Percentiles rank a stretch among this genome's conserved stretches.
These are phyloP conservation scores for Piscicola geometra DNA, from an alignment of 2,888 invertebrate genomes.

Conservation along the genomic window DNA sequence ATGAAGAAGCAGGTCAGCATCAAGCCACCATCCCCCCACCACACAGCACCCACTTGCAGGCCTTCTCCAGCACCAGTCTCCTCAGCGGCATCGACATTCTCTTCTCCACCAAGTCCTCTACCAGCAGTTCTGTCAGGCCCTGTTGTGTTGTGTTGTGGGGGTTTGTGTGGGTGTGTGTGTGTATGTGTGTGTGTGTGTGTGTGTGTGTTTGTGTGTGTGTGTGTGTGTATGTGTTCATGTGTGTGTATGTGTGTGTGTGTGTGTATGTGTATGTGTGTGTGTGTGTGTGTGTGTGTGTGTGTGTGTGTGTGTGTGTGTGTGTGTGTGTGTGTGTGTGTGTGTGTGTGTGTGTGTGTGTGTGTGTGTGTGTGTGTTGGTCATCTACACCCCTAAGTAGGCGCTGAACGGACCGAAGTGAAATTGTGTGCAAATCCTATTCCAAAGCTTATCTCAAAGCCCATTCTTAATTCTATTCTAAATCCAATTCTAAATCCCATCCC, in stretches of 20 bases:
- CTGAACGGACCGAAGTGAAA: too few species aligned
- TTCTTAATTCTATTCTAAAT: too few species aligned
- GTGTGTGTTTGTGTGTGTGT: constrained; percentile 16
- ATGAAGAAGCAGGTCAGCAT: too few species aligned
- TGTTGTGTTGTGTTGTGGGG: neutral
- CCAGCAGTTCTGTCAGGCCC: neutral
- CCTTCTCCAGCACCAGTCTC: neutral
- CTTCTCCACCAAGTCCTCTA: neutral
- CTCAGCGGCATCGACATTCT: neutral
- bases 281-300: constrained; percentile 19
- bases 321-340: constrained; percentile 19
- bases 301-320: constrained; percentile 19
- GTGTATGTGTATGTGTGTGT: constrained; percentile 18
- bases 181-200: neutral
- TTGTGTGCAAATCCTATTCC: too few species aligned
- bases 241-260: constrained; percentile 18
- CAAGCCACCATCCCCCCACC: too few species aligned
- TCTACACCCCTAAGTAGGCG: too few species aligned
- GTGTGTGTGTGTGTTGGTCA: constrained; percentile 12
- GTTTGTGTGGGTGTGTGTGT: too few species aligned
- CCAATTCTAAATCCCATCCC: too few species aligned
- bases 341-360: constrained; percentile 19
- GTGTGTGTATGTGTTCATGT: constrained; percentile 15
- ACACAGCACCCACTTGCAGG: neutral
- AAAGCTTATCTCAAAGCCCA: too few species aligned